Evolutionary conservation across 2,888 invertebrate genomes (phyloP), one percentile per base, ranked within the genome.

Genomic region (Noctua comes): DNA sequence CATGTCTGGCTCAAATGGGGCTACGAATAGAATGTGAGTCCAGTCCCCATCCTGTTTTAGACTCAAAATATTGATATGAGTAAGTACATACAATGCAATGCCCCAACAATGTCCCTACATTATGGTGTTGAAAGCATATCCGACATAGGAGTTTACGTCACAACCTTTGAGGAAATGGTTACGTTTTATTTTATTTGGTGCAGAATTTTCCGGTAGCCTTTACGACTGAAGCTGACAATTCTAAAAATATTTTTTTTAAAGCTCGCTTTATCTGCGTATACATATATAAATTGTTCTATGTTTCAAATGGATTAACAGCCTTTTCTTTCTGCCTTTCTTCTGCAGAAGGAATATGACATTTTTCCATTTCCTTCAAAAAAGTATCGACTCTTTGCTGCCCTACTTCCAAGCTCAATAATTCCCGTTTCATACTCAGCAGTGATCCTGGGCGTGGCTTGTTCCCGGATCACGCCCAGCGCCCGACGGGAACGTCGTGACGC

Each of bases 401-500:
- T 62, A 74, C 13, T 81, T 85, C 68, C 54, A 66, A 69, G 54
- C 68, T 75, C 59, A 6, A 71, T 86, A 80, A 77, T 31, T 75
- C 31, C 21, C 10, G 21, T 40, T 76, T 43, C n/a, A 43, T 57
- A 27, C 13, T n/a, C 24, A 69, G 27, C 57, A 48, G 59, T 24
- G 48, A 36, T 78, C 62, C 64, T 73, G 80, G 90, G 90, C 86
- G 89, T 84, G 88, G 88, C 69, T 66, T 77, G 57, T 46, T 51
- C 62, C 65, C 2, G 57, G 31, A 21, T 4, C 21, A 76, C 87
- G 83, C 89, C 86, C 80, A 76, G 74, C n/a, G 1, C 83, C 87
- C 24, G 57, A n/a, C 64, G 64, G 43, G 62, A 27, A 48, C 62
- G n/a, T 31, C 64, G 66, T 40, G 7, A 11, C 11, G 68, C 59